These are phyloP conservation scores for Acropora tenuis DNA, from an alignment of 64 coral and sea anemone genomes.

Conservation along the genomic window DNA sequence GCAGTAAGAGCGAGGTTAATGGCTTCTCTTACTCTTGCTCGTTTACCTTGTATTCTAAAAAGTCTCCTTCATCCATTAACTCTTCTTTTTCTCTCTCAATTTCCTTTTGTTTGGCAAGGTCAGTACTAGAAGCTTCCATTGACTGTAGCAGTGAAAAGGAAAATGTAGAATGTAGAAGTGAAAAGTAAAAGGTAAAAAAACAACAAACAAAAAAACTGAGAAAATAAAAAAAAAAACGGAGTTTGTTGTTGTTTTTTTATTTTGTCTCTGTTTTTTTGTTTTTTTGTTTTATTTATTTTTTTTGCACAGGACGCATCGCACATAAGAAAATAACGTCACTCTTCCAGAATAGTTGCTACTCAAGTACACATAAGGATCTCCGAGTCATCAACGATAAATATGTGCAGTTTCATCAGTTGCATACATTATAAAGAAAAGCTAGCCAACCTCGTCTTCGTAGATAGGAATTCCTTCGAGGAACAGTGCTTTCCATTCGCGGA, in stretches of 20 bases:
- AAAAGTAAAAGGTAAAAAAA: too few species aligned
- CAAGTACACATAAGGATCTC: too few species aligned
- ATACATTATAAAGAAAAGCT: background rate
- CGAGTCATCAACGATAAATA: too few species aligned
- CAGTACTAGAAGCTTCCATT: conserved; percentile 34
- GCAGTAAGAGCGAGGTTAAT: background rate
- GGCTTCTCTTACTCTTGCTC: background rate
- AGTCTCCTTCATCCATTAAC: conserved; percentile 90
- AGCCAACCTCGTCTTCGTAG: conserved; percentile 64
- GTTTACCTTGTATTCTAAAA: conserved; percentile 91
- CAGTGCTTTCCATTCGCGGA: conserved; percentile 86
- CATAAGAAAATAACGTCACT: too few species aligned
- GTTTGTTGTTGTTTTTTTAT: too few species aligned
- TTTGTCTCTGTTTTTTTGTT: too few species aligned
- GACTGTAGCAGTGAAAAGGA: background rate
- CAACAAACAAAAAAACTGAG: too few species aligned
- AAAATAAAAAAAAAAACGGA: too few species aligned
- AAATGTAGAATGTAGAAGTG: background rate
- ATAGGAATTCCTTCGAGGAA: conserved; percentile 82
- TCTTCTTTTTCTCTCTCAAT: conserved; percentile 86
- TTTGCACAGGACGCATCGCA: too few species aligned
- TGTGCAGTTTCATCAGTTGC: background rate
- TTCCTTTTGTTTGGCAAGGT: conserved; percentile 67
- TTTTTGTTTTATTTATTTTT: too few species aligned
- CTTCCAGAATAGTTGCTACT: too few species aligned